phyloP scores from a whole-genome alignment of 2,113 vertebrate species.

The Urocynchramus pylzowi region DNA sequence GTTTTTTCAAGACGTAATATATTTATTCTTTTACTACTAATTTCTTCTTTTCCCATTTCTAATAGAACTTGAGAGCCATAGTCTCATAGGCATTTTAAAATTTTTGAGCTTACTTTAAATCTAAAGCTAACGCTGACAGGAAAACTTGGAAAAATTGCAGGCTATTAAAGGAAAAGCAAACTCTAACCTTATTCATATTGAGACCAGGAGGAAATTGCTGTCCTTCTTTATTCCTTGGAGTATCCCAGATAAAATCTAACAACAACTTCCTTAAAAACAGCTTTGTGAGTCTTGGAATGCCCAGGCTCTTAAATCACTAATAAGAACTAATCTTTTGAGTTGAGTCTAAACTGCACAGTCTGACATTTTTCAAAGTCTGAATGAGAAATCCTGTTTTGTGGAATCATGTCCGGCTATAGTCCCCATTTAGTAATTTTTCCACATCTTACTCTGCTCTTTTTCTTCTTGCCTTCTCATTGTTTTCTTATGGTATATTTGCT shows the following conservation, averaged over 20 bases:
- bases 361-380: neutral
- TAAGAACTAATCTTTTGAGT: neutral
- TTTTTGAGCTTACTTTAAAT: neutral
- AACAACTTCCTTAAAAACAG: neutral
- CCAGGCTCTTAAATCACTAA: neutral
- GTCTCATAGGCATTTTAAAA: neutral
- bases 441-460: neutral
- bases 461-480: neutral
- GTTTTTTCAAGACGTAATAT: neutral
- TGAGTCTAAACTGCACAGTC: neutral
- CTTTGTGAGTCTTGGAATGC: neutral
- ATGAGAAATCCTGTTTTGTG: neutral
- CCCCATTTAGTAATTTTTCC: neutral
- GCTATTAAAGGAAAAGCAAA: neutral
- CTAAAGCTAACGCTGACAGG: neutral
- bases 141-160: neutral
- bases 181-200: neutral
- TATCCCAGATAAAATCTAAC: neutral
- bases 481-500: neutral
- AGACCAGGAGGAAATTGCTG: neutral
- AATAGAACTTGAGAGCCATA: neutral
- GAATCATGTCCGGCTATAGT: neutral
- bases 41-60: neutral
- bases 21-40: neutral
- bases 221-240: neutral